phyloP scores from a whole-genome alignment of 1,140 invertebrate genomes.

The Oscheius sp. region DNA sequence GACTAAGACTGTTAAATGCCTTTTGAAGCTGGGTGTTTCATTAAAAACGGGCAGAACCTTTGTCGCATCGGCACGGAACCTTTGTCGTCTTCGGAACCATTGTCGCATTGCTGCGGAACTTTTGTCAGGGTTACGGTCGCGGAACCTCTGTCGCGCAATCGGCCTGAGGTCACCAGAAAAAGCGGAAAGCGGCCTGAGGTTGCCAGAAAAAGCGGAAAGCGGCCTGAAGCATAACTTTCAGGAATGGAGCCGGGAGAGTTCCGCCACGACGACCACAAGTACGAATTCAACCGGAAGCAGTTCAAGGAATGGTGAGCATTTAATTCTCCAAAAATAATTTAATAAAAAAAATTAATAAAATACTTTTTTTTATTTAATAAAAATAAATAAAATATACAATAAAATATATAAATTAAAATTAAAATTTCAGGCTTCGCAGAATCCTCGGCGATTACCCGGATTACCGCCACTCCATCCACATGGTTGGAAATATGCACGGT shows the following conservation, averaged over 20 bases:
- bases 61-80: too few relatives aligned
- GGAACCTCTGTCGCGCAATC: too few relatives aligned
- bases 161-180: too few relatives aligned
- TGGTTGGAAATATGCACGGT: not conserved
- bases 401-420: not conserved
- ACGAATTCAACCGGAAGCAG: slow-evolving; percentile 31
- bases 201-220: too few relatives aligned
- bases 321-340: too few relatives aligned
- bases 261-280: slow-evolving; percentile 36
- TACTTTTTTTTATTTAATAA: not conserved
- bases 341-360: not conserved
- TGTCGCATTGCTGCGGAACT: too few relatives aligned
- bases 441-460: not conserved
- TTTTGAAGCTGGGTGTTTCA: too few relatives aligned
- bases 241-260: slow-evolving; percentile 22
- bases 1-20: too few relatives aligned
- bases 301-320: slow-evolving; percentile 26
- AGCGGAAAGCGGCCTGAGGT: too few relatives aligned
- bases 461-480: not conserved
- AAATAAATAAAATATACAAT: not conserved
- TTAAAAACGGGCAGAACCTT: too few relatives aligned
- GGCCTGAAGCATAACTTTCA: not conserved
- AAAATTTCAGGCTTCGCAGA: not conserved
- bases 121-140: too few relatives aligned
- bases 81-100: too few relatives aligned